Percentiles rank a stretch among this genome's conserved stretches.
phyloP scores from a whole-genome alignment of 2,113 vertebrate species.

The Conger conger region DNA sequence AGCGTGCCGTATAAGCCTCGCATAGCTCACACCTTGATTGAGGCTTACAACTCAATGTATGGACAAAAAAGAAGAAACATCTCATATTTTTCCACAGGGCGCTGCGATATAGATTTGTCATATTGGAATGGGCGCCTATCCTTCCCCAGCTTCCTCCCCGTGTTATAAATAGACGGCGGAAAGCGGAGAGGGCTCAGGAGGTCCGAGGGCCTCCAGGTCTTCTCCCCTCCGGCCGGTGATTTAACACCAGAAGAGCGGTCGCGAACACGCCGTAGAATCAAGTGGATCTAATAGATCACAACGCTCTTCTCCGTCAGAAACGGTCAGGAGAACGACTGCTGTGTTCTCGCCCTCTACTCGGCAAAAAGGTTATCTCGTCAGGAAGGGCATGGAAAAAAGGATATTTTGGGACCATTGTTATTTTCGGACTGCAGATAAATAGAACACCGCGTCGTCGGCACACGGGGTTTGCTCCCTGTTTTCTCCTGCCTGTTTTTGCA shows the following conservation, averaged over 20 bases:
- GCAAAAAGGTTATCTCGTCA: constrained; percentile 16
- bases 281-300: constrained; percentile 2
- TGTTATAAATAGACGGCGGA: constrained; percentile 10
- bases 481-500: constrained; percentile 43
- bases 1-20: not conserved
- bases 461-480: constrained; percentile 17
- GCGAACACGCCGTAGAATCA: constrained; percentile 11
- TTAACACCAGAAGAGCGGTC: constrained; percentile 21
- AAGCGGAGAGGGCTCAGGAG: not conserved
- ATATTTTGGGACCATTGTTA: constrained; percentile 17
- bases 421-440: constrained; percentile 22
- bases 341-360: not conserved
- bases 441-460: not conserved
- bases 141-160: constrained; percentile 6
- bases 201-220: not conserved
- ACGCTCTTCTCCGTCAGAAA: constrained; percentile 7
- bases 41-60: not conserved
- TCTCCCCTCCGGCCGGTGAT: constrained; percentile 1
- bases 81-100: constrained; percentile 2
- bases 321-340: constrained; percentile 9
- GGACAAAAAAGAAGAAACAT: not conserved
- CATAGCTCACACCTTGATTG: not conserved
- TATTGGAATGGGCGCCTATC: constrained; percentile 13
- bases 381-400: not conserved
- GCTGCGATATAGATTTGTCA: constrained; percentile 21